Conservation (phyloP, 2,113 vertebrate genomes). For the Macaca fascicularis region T2T-MFA8v1.1 NC_088384.1:28457501-28458000, state of each 20-base stretch:
- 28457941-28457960: neutral
- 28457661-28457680: neutral
- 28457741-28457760: too few relatives aligned
- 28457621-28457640: neutral
- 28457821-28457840: neutral
- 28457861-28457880: neutral
- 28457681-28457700: neutral
- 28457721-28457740: neutral
- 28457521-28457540: slow-evolving; percentile 90
- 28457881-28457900: neutral
- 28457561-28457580: slow-evolving; percentile 93
- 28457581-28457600: neutral
- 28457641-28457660: neutral
- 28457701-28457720: neutral
- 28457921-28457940: neutral
- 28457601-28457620: neutral
- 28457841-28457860: neutral
- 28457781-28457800: neutral
- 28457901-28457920: neutral
- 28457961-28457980: neutral
- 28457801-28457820: too few relatives aligned
- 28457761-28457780: neutral
- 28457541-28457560: slow-evolving; percentile 92
- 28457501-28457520: slow-evolving; percentile 72
- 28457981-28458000: neutral